These are phyloP conservation scores for Apodemus agrarius DNA, from an alignment of 2,797 vertebrate species.

Conservation along the genomic window DNA sequence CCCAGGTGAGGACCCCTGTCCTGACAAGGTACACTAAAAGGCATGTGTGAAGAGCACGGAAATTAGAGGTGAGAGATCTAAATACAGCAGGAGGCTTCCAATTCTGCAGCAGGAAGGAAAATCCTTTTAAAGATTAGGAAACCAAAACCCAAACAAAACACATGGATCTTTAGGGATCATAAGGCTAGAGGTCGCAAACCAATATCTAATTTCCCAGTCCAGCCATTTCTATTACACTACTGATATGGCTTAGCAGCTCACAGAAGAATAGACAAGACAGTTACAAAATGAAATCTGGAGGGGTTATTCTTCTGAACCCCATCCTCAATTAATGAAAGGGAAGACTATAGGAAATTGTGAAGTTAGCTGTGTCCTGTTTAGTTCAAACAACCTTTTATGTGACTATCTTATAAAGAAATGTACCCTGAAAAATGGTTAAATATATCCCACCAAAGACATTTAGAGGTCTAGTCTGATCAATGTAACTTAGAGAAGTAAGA, in stretches of 20 bases:
- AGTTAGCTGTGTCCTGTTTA: not conserved
- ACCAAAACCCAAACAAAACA: slow-evolving; percentile 36
- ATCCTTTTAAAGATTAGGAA: slow-evolving; percentile 35
- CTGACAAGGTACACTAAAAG: not conserved
- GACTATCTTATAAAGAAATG: not conserved
- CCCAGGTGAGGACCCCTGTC: not conserved
- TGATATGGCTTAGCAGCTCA: not conserved
- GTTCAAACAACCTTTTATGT: not conserved
- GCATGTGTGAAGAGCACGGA: not conserved
- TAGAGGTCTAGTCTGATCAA: not conserved
- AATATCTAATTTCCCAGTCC: not conserved
- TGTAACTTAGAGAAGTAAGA: not conserved
- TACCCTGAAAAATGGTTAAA: not conserved
- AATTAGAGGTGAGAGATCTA: slow-evolving; percentile 15
- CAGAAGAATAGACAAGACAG: not conserved
- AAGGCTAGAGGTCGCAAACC: not conserved
- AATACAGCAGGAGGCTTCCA: not conserved
- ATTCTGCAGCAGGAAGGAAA: slow-evolving; percentile 13
- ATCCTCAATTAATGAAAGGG: slow-evolving; percentile 2
- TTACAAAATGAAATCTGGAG: not conserved
- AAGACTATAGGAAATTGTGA: slow-evolving; percentile 3
- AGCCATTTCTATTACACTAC: not conserved
- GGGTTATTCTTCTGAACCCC: not conserved
- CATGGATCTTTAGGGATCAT: not conserved
- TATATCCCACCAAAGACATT: not conserved